Evolutionary conservation across 2,797 vertebrate species (phyloP), one percentile per base, ranked within the genome.

Genomic region (Spheniscus humboldti): DNA sequence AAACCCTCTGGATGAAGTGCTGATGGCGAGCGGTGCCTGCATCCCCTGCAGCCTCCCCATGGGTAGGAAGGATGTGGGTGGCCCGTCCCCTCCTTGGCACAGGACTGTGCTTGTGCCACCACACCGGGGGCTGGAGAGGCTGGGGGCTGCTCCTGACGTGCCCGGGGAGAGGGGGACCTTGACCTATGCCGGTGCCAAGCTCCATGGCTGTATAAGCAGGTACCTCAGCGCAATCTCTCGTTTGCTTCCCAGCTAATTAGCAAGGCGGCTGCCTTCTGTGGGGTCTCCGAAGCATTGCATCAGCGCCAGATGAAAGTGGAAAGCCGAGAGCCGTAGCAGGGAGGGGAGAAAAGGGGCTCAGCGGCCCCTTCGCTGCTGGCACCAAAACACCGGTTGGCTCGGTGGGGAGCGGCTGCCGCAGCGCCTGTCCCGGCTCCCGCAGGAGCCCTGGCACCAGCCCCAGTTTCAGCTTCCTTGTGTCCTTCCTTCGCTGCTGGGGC

Each of bases 391-490:
- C 2, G 8, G 11, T 52, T 37, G 62, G 45, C 66, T 75, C 10
- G 3, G 4, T 3, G 53, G 55, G 52, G 50, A 84, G 59, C 5
- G 16, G 63, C 82, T 86, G 82, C 57, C 4, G 7, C 47, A 66
- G 80, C 10, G 3, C 28, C 41, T 48, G 59, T 18, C 47, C 43
- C 0, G 0, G 33, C 55, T 84, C 56, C 52, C 33, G 4, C 0
- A 1, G 78, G 68, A 81, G 33, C 84, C 13, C 57, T 28, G 64
- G 50, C 55, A 56, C 28, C 45, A 64, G 47, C 18, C 66, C 57
- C 78, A 43, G 25, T 55, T 77, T 47, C 62, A 52, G 17, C 37
- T 47, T 39, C 68, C 35, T 43, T 4, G 5, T 24, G 56, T 72
- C 60, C 87, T 67, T 90, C 80, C 87, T 53, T 63, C 1, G 7